Evolutionary conservation across 2,888 invertebrate genomes (phyloP), one percentile per base, ranked within the genome.

Genomic region (Rhamnusium bicolor): DNA sequence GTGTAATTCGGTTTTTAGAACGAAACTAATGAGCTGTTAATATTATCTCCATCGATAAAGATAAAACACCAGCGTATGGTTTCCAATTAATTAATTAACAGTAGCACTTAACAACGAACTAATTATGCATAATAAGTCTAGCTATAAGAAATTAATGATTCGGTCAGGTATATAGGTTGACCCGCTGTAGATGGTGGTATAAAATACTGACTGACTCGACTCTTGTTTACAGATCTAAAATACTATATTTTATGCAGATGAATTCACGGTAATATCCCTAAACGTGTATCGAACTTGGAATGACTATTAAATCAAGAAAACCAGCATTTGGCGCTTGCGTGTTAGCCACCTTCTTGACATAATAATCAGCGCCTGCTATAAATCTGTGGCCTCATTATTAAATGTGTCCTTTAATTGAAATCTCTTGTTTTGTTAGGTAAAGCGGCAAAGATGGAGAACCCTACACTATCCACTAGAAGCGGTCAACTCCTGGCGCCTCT

Each of bases 341-440:
- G 84, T 79, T 79, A 76, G 69, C 74, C 67, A 78, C 76, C 76
- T 81, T 80, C 77, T 80, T 80, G 80, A 82, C 83, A 81, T 82
- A 82, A 83, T 83, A 83, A 83, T 81, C 82, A 82, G 82, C 81
- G 80, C 77, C 80, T 80, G 80, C 82, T 82, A 86, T 87, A 87
- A 87, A 87, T 87, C 86, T 86, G 84, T 84, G 80, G 81, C 87
- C 89, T 90, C 90, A 90, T 90, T 90, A 90, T 89, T 89, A 89
- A 89, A 87, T 90, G 88, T 90, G 90, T 90, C 88, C 87, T 90
- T 90, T 91, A 91, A 91, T 90, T 90, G 90, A 90, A 90, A 90
- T 91, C 89, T 90, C 90, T 89, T 91, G 90, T 90, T 90, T 89
- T 89, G 82, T 84, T 83, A 81, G 84, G 81, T 82, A 83, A 83